Evolutionary conservation across 2,113 vertebrate genomes (phyloP), one percentile per base, ranked within the genome.

Genomic region (Cygnus buccinator): DNA sequence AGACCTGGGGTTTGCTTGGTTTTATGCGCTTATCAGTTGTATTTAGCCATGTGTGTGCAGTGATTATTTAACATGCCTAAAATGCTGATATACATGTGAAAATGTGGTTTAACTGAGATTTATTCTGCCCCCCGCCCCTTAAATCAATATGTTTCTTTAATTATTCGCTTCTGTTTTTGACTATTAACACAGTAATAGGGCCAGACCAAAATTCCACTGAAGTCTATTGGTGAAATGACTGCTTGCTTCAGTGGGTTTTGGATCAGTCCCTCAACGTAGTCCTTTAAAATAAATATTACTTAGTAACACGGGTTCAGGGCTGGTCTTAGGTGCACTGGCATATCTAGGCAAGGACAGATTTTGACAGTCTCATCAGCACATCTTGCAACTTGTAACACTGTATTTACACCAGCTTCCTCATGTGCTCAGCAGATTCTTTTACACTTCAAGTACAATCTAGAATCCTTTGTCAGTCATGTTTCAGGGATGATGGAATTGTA

Each of bases 21-120:
- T 97, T 94, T 94, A 44, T 82, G 93, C 23, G 92, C 90, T 96
- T 96, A 50, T 89, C 76, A 58, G 76, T 37, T 87, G n/a, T 87
- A 66, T 66, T 67, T 43, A 88, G 88, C 58, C 12, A 20, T 72
- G 22, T 8, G 91, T 5, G 79, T 96, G 95, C 92, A 76, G 96
- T 94, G 92, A 39, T 91, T 89, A 89, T 87, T 91, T 97, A 90
- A 94, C 90, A 39, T 61, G 54, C 59, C 19, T 82, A 94, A 39
- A 79, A 59, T 79, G 90, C 76, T 91, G 81, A 88, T 67, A 94
- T 44, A 88, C 21, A 3, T 33, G 6, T 87, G 50, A 91, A 93
- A 23, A 41, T 68, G 31, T n/a, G 52, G 8, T 90, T 96, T 96
- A 78, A 90, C 43, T 65, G 52, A 92, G 74, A 86, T 82, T 95